Evolutionary conservation across 1,140 invertebrate genomes (phyloP).

Genomic region (Epicauta chinensis): DNA sequence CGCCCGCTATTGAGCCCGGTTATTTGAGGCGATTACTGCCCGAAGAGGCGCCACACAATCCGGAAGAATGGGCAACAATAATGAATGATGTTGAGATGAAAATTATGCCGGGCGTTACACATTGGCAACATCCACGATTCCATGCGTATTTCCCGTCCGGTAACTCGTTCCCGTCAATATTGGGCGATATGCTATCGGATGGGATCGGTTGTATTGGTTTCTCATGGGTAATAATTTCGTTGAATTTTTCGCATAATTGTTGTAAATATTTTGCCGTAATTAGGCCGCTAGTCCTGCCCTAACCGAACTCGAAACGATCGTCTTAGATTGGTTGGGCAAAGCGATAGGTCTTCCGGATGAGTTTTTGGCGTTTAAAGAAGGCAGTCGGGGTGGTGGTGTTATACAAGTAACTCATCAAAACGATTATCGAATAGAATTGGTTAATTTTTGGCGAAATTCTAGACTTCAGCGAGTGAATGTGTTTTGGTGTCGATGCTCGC

Average conservation of each 20-base stretch:
- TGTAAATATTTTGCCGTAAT: conserved; percentile 6
- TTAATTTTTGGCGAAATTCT: too few relatives aligned
- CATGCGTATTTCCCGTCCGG: conserved; percentile 98
- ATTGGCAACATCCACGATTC: conserved; percentile 99
- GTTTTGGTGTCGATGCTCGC: conserved; percentile 93
- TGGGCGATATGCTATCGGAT: conserved; percentile 96
- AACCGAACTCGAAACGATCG: conserved; percentile 95
- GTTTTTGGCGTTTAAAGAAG: conserved; percentile 75
- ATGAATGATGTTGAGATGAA: conserved; percentile 92
- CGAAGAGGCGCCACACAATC: conserved; percentile 72
- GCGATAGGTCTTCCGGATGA: conserved; percentile 85
- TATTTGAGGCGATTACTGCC: conserved; percentile 84
- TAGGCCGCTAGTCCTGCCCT: conserved; percentile 83
- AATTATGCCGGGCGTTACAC: conserved; percentile 98
- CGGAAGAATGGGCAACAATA: conserved; percentile 86
- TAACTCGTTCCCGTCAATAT: conserved; percentile 94
- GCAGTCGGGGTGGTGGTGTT: conserved; percentile 85
- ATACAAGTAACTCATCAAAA: conserved; percentile 63
- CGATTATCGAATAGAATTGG: conserved; percentile 24
- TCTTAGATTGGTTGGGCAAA: conserved; percentile 94
- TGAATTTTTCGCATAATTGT: not conserved
- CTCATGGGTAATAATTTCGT: conserved; percentile 72
- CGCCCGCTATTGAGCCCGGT: conserved; percentile 85
- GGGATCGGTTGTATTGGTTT: conserved; percentile 97
- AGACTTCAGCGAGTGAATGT: conserved; percentile 98